Evolutionary conservation across 2,797 vertebrate species (phyloP).

Genomic region (Alosa sapidissima): DNA sequence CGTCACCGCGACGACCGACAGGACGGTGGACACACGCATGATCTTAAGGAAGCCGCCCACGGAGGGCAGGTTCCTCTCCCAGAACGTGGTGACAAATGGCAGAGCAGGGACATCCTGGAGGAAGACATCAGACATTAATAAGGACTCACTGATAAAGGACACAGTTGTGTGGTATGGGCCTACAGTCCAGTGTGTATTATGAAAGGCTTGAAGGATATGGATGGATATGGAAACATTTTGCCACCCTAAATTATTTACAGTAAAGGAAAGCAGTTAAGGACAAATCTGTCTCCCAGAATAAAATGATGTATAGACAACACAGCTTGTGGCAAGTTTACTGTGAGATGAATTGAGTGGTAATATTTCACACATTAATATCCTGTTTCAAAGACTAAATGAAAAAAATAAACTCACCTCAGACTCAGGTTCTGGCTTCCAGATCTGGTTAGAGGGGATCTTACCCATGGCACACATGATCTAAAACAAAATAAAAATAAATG

Average conservation of each 20-base stretch:
- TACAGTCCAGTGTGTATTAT: no score
- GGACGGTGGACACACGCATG: conserved; percentile 77
- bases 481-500: conserved; percentile 35
- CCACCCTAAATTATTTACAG: no score
- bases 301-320: background rate
- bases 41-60: conserved; percentile 84
- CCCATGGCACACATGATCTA: conserved; percentile 86
- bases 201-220: no score
- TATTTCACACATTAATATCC: background rate
- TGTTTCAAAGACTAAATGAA: background rate
- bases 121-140: no score
- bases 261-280: no score
- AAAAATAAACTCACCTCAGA: conserved; percentile 71
- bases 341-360: background rate
- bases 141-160: no score
- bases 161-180: no score
- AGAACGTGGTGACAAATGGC: conserved; percentile 85
- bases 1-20: conserved; percentile 70
- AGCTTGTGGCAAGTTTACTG: background rate
- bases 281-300: background rate
- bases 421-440: conserved; percentile 87
- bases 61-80: conserved; percentile 91
- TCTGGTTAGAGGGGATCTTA: conserved; percentile 83
- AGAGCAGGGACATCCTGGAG: conserved; percentile 83
- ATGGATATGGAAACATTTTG: no score